phyloP scores from a whole-genome alignment of 64 coral and sea anemone genomes.

The Pocillopora damicornis region DNA sequence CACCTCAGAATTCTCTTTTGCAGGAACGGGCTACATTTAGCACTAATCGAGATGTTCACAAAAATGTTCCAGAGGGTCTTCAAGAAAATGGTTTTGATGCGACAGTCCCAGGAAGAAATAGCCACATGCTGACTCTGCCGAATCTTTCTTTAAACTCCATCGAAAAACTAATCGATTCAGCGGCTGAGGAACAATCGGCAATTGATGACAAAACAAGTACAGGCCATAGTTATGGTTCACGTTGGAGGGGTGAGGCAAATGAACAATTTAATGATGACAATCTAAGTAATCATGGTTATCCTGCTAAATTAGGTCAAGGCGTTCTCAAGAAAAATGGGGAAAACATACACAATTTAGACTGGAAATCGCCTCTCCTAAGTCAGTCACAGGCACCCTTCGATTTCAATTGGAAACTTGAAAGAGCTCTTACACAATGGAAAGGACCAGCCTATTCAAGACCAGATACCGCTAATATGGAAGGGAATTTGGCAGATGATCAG shows the following conservation, averaged over 20 bases:
- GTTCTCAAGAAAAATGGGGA: background rate
- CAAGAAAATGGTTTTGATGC: background rate
- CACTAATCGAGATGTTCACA: background rate
- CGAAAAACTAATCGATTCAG: conserved; percentile 8
- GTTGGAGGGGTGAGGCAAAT: background rate
- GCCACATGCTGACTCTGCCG: background rate
- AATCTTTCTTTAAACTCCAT: background rate
- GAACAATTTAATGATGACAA: background rate
- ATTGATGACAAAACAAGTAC: background rate
- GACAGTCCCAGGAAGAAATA: background rate
- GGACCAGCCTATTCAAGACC: background rate
- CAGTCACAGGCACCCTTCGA: background rate
- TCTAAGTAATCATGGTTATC: background rate
- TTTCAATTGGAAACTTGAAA: conserved; percentile 19
- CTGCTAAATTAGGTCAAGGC: background rate
- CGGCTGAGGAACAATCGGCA: background rate
- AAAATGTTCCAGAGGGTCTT: background rate
- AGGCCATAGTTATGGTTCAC: background rate
- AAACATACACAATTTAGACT: background rate
- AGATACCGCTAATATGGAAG: background rate
- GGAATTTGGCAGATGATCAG: background rate
- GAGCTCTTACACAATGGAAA: background rate
- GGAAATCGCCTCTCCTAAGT: background rate
- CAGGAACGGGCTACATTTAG: background rate
- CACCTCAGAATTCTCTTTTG: background rate